phyloP scores from a whole-genome alignment of 1,140 invertebrate species.

The Zaprionus camerounensis region DNA sequence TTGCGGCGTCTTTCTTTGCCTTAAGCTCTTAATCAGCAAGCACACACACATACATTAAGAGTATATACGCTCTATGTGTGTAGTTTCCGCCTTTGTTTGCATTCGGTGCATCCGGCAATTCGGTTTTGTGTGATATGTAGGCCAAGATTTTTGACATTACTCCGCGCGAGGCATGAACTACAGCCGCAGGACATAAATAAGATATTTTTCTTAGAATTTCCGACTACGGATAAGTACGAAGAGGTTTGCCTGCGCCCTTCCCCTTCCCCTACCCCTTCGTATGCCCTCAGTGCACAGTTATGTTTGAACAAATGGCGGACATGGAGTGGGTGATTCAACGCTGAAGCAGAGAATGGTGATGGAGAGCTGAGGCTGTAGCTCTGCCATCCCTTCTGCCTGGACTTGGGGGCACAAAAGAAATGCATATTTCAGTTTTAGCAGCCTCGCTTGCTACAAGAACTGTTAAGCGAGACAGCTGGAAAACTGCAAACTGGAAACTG shows the following conservation, averaged over 20 bases:
- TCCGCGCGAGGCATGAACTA: conserved; percentile 62
- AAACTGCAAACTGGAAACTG: conserved; percentile 15
- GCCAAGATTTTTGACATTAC: conserved; percentile 77
- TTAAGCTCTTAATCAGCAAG: conserved; percentile 10
- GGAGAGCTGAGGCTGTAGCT: background rate
- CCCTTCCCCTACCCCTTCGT: background rate
- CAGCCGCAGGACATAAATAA: conserved; percentile 80
- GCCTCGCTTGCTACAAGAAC: conserved; percentile 49
- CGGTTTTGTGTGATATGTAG: conserved; percentile 54
- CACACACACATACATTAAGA: background rate
- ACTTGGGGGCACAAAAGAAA: conserved; percentile 62
- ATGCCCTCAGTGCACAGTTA: conserved; percentile 11
- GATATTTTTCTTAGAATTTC: conserved; percentile 77
- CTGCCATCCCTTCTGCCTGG: background rate
- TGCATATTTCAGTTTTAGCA: conserved; percentile 80
- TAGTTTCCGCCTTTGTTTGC: conserved; percentile 28
- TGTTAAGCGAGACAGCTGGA: conserved; percentile 35
- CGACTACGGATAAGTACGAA: conserved; percentile 12
- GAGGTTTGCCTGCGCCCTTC: too few relatives aligned
- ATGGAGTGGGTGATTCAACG: conserved; percentile 15
- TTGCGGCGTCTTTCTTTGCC: conserved; percentile 2
- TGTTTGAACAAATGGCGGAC: conserved; percentile 50
- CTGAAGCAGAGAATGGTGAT: background rate
- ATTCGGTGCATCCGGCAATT: conserved; percentile 21
- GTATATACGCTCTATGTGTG: background rate